Evolutionary conservation across 1,140 invertebrate species (phyloP).

Genomic region (Drosophila subpulchrella): DNA sequence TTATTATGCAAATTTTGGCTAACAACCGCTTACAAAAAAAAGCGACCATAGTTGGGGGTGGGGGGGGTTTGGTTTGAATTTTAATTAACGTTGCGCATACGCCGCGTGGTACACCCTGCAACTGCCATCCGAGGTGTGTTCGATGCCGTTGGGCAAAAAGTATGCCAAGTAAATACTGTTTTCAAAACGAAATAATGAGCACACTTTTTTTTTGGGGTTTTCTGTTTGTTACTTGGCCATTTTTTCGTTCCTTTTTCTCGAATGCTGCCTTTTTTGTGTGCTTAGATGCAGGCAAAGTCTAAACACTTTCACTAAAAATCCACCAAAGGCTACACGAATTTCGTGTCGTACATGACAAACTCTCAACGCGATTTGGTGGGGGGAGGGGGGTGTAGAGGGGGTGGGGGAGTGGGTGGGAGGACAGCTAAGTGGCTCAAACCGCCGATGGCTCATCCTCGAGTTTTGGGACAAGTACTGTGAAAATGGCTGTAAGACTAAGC

Average conservation of each 20-base stretch:
- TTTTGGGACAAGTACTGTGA: not conserved
- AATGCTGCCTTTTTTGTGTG: constrained; percentile 10
- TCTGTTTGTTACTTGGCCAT: not conserved
- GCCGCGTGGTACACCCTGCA: constrained; percentile 28
- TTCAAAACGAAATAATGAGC: constrained; percentile 64
- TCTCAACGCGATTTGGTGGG: constrained; percentile 28
- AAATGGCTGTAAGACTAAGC: not conserved
- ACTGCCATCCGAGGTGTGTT: constrained; percentile 43
- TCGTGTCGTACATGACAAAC: constrained; percentile 54
- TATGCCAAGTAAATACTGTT: constrained; percentile 56
- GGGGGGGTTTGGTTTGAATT: constrained; percentile 48
- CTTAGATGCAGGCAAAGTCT: constrained; percentile 41
- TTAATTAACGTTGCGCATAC: constrained; percentile 71
- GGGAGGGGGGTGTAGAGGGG: no score
- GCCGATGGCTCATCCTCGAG: constrained; percentile 2
- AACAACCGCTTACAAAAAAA: constrained; percentile 54
- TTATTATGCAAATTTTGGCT: constrained; percentile 71
- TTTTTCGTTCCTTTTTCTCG: not conserved
- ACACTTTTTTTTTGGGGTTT: constrained; percentile 31
- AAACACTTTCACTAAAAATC: constrained; percentile 66
- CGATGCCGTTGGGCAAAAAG: constrained; percentile 35
- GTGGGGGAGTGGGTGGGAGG: constrained; percentile 11
- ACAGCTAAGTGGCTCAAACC: constrained; percentile 7
- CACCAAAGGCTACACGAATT: constrained; percentile 57
- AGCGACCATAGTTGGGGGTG: not conserved